Conservation (phyloP, 2,888 invertebrate species). For the Synergus gifuensis region DNA sequence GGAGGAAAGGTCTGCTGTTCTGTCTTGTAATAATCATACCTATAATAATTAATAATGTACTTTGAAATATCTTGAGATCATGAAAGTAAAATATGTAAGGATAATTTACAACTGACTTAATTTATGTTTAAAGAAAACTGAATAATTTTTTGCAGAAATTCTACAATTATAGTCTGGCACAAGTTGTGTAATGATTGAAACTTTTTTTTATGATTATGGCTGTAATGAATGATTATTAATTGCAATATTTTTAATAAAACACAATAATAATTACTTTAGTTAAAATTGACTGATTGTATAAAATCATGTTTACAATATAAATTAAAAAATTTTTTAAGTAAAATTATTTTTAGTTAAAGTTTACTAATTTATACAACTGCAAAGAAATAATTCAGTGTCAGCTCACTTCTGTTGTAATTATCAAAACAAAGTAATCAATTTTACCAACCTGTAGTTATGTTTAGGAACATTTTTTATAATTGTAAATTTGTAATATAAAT, state of each 20-base stretch:
- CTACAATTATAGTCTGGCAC: neutral
- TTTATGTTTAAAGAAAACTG: neutral
- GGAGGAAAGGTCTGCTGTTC: neutral
- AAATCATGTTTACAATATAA: neutral
- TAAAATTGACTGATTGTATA: neutral
- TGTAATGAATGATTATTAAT: neutral
- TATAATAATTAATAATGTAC: neutral
- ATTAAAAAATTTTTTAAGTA: neutral
- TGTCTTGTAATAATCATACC: neutral
- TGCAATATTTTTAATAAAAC: neutral
- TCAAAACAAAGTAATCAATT: neutral
- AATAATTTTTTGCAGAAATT: neutral
- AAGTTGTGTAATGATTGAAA: neutral
- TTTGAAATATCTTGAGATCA: neutral
- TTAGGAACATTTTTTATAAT: too few relatives aligned
- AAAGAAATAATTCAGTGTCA: neutral
- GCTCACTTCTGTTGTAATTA: neutral
- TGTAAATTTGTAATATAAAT: too few relatives aligned
- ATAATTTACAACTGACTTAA: neutral
- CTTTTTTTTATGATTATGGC: neutral
- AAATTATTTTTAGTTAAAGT: neutral
- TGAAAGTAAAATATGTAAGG: neutral
- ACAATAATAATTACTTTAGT: neutral
- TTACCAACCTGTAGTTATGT: too few relatives aligned
- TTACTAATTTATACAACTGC: neutral